Base-by-base conservation (phyloP, 2,888 invertebrate genomes). In the Coleophora deauratella region DNA sequence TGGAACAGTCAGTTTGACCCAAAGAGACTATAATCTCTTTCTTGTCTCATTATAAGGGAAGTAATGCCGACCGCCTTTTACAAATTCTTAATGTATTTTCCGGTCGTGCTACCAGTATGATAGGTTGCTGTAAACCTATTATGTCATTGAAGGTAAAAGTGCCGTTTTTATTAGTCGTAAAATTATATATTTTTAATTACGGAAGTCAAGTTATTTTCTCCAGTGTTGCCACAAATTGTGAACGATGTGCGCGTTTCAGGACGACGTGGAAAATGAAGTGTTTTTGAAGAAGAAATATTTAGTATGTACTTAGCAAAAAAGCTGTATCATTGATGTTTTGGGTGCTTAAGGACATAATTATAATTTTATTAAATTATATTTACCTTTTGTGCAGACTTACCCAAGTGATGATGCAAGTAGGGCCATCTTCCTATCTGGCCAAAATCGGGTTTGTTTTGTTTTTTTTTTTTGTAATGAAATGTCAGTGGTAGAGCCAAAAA, bases 171-270 rank as follows among this genome's bases (percentile, higher is more conserved):
- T 38, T 15, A 38, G 38, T 38, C 32, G 41, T 57, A 41, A 47
- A 52, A 42, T 38, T 40, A 41, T 21, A 34, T 15, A 37, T 42
- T 46, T 48, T 46, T 44, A 48, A 49, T 46, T 53, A 33, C 12
- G 9, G 7, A 36, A 30, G 37, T 30, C 30, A 9, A 21, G 27
- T 9, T 34, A 15, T 35, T 35, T 27, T 3, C 11, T 35, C 35
- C n/a, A n/a, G 15, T 35, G 21, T 9, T 10, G 9, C n/a, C 10
- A 3, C 15, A 2, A 1, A 3, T 14, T 28, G n/a, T n/a, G 10
- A 30, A 6, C 30, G 30, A 30, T 37, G 37, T 30, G 30, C 10
- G 37, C 14, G 14, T 13, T 37, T 37, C 37, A 37, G 9, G 37
- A 37, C 13, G 37, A 30, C 28, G 14, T 11, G 9, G 37, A 37